Evolutionary conservation across 2,113 vertebrate genomes (phyloP).

Genomic region (Pelvicachromis taeniatus): DNA sequence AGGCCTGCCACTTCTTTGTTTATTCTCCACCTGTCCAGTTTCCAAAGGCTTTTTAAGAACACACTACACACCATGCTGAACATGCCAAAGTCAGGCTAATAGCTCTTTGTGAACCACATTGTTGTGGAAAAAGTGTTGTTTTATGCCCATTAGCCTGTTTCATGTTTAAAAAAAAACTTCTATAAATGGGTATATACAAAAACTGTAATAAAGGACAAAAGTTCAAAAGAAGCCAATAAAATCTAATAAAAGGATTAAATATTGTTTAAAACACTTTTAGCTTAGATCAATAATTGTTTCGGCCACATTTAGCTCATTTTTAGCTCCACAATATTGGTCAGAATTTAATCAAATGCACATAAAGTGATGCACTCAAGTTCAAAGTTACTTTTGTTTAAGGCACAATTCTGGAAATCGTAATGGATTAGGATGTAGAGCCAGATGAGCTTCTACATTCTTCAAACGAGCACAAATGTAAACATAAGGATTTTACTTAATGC

Average conservation of each 20-base stretch:
- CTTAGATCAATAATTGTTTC: not conserved
- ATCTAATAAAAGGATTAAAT: accelerated
- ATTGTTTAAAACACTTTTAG: accelerated
- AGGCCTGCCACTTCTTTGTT: not conserved
- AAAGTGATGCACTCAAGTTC: not conserved
- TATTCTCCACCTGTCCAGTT: not conserved
- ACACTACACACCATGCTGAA: not conserved
- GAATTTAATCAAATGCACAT: not conserved
- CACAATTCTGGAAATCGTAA: not conserved
- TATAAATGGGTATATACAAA: not conserved
- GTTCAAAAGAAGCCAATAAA: not conserved
- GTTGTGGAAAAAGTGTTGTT: not conserved
- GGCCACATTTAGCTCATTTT: not conserved
- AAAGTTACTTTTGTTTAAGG: not conserved
- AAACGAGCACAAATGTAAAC: not conserved
- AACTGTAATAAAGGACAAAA: not conserved
- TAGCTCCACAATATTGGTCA: not conserved
- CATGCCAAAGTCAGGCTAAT: not conserved
- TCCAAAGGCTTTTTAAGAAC: not conserved
- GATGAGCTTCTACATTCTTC: not conserved
- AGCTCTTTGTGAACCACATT: not conserved
- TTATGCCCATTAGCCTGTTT: not conserved
- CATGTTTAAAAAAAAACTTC: not conserved
- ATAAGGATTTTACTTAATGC: not conserved
- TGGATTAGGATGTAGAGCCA: not conserved